These are phyloP conservation scores for Amblyraja radiata DNA, from an alignment of 2,797 vertebrate species.

Conservation along the genomic window DNA sequence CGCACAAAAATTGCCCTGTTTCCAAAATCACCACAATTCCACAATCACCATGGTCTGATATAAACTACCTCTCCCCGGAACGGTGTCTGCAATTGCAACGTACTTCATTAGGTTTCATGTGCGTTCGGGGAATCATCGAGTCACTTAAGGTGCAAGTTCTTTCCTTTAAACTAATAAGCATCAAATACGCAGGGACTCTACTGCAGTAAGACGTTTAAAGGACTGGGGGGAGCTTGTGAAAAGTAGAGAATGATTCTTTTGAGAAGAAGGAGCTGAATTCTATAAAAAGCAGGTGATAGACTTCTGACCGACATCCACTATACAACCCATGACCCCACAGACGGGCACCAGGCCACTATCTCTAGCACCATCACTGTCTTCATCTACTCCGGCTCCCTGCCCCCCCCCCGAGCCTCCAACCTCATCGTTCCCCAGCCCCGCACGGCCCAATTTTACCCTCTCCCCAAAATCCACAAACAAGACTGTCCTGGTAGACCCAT, in stretches of 20 bases:
- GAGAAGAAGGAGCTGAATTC: background rate
- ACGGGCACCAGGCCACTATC: too few relatives aligned
- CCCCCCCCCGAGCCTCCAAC: too few relatives aligned
- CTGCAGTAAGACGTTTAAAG: background rate
- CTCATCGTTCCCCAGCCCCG: too few relatives aligned
- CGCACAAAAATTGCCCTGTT: background rate
- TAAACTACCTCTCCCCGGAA: background rate
- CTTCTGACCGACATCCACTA: too few relatives aligned
- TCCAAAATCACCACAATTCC: background rate
- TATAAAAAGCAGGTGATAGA: too few relatives aligned
- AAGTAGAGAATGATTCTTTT: background rate
- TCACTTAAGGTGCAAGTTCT: background rate
- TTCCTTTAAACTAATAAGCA: background rate
- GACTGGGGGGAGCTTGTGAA: background rate
- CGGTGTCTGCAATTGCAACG: background rate
- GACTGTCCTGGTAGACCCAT: too few relatives aligned
- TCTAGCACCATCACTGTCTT: too few relatives aligned
- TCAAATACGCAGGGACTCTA: background rate
- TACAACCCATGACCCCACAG: too few relatives aligned
- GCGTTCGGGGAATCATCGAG: background rate
- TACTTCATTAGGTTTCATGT: background rate
- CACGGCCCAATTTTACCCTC: too few relatives aligned
- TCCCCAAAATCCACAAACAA: too few relatives aligned
- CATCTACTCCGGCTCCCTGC: too few relatives aligned
- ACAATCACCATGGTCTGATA: too few relatives aligned